Conservation (phyloP, 2,113 vertebrate genomes). For the Pica pica region DNA sequence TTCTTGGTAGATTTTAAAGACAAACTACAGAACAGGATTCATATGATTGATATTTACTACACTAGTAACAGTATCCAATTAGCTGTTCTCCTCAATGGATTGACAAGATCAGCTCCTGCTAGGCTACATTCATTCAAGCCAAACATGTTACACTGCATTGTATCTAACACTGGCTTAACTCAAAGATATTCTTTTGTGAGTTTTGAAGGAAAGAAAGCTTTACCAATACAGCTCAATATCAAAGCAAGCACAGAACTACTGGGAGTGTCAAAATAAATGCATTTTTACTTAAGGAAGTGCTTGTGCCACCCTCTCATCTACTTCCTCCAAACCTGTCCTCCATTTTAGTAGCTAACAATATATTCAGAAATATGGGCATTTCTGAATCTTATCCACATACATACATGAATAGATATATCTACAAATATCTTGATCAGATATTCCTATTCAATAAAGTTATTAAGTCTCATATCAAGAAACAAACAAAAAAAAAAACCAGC, state of each 20-base stretch:
- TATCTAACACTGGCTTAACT: not conserved
- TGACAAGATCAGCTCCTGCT: not conserved
- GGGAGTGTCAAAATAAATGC: not conserved
- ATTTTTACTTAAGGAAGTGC: not conserved
- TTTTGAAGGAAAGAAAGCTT: not conserved
- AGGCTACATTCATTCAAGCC: not conserved
- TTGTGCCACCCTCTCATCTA: not conserved
- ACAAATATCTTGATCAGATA: not conserved
- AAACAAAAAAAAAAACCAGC: not conserved
- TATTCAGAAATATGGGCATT: not conserved
- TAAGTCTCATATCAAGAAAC: not conserved
- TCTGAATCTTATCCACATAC: not conserved
- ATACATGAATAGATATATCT: not conserved
- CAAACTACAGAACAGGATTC: not conserved
- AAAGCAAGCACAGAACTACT: not conserved
- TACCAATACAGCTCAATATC: not conserved
- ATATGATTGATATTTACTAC: not conserved
- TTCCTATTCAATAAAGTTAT: not conserved
- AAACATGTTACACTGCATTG: not conserved
- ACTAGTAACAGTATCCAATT: not conserved
- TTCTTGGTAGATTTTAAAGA: not conserved
- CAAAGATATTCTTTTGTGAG: not conserved
- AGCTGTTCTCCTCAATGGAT: not conserved
- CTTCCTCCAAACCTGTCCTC: not conserved
- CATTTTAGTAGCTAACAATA: not conserved